Evolutionary conservation across 2,113 vertebrate species (phyloP), one percentile per base, ranked within the genome.

Genomic region (Oreocharis arfaki): DNA sequence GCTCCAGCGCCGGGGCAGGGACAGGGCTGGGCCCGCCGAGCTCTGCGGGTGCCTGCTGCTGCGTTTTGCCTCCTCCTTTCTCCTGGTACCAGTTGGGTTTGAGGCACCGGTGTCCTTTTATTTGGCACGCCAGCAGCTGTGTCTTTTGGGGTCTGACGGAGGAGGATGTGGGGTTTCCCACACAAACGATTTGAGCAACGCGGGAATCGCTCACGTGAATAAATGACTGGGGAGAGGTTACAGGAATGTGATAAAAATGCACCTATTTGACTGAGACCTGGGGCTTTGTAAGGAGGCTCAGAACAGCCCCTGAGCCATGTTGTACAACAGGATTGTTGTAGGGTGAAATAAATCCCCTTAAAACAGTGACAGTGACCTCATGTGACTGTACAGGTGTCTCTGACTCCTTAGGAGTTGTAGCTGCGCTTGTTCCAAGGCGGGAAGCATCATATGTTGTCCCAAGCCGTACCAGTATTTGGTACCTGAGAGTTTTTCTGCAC

Each of bases 211-310:
- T 33, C 24, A n/a, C 13, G 4, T 69, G 89, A 73, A 81, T 55
- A 61, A 93, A 70, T 5, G 56, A 60, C 63, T 65, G 57, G 71
- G 93, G 83, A 87, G 64, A 47, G 49, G 59, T 22, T 82, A 59
- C 90, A 83, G 90, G 80, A 55, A n/a, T 2, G 46, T 37, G 80
- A 95, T 90, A 67, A 77, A 90, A 91, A 53, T 19, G 50, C n/a
- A 12, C 52, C 33, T 2, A 3, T 64, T 33, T 88, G 67, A 85
- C 41, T 55, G 61, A 47, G 93, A 87, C 20, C 65, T n/a, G 46
- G 70, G 87, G 77, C 75, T 83, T 75, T 60, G 47, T 41, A 13
- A 42, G 28, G 55, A 52, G 49, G 28, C 28, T 23, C 2, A 24
- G 73, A 60, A 35, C 44, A 82, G 22, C 76, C 71, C 46, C 3